phyloP scores from a whole-genome alignment of 2,888 invertebrate genomes.

The Sphaeridia pumilis region DNA sequence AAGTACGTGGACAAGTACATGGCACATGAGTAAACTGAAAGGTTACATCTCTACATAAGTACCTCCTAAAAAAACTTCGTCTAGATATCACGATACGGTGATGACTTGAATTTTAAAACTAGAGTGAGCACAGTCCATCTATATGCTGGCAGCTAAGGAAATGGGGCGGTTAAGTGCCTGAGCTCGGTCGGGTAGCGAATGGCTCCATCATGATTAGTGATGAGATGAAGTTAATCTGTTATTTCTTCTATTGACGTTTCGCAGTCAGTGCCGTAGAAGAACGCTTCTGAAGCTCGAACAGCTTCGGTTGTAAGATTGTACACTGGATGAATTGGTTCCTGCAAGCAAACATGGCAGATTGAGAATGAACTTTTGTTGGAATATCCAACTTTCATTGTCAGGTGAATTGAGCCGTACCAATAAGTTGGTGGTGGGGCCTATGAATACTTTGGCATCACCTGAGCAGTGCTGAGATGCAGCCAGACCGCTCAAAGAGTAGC shows the following conservation, averaged over 20 bases:
- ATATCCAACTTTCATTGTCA: not conserved
- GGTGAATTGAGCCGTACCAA: slow-evolving; percentile 45
- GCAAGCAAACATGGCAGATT: slow-evolving; percentile 36
- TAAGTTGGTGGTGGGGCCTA: slow-evolving; percentile 58
- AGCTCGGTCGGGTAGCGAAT: too few relatives aligned
- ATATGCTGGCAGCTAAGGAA: too few relatives aligned
- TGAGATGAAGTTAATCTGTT: not conserved
- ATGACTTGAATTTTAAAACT: too few relatives aligned
- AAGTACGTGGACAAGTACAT: too few relatives aligned
- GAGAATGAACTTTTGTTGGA: not conserved
- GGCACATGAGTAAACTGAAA: too few relatives aligned
- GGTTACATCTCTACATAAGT: too few relatives aligned
- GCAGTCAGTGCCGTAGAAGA: slow-evolving; percentile 19
- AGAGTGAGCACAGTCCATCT: too few relatives aligned
- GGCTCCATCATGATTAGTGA: too few relatives aligned
- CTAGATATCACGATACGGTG: too few relatives aligned
- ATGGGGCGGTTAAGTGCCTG: too few relatives aligned
- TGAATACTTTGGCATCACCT: slow-evolving; percentile 38
- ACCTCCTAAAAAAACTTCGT: too few relatives aligned
- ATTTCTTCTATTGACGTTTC: slow-evolving; percentile 9
- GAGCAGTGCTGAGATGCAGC: slow-evolving; percentile 75
- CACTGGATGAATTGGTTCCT: slow-evolving; percentile 63
- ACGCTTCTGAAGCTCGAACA: slow-evolving; percentile 40
- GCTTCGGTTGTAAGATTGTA: slow-evolving; percentile 66
- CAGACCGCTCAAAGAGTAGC: slow-evolving; percentile 88